phyloP scores from a whole-genome alignment of 1,140 invertebrate genomes.

The Carcinoscorpius rotundicauda region DNA sequence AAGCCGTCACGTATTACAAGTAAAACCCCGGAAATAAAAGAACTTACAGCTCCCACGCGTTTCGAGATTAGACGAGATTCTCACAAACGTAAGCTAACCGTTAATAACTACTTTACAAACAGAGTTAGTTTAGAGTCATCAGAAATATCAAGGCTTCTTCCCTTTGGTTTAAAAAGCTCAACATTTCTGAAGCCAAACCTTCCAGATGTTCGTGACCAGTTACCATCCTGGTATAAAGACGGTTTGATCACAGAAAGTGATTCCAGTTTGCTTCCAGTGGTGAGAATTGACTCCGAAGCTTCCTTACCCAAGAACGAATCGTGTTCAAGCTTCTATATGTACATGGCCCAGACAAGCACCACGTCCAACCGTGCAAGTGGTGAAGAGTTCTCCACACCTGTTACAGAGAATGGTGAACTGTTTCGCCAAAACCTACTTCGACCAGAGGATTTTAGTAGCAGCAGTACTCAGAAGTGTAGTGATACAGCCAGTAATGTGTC shows the following conservation, averaged over 20 bases:
- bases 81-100: neutral
- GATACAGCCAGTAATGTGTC: conserved; percentile 22
- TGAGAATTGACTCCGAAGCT: neutral
- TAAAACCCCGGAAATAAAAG: neutral
- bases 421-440: conserved; percentile 9
- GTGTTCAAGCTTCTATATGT: neutral
- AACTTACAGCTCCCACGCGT: neutral
- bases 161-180: neutral
- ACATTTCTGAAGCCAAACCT: neutral
- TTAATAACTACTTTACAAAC: neutral
- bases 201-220: conserved; percentile 10
- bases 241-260: conserved; percentile 9
- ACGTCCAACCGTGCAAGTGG: neutral
- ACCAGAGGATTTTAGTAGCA: conserved; percentile 5
- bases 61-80: neutral
- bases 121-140: conserved; percentile 6
- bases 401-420: neutral
- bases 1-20: neutral
- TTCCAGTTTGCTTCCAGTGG: neutral
- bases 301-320: neutral
- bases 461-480: conserved; percentile 10
- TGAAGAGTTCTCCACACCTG: no score
- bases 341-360: no score
- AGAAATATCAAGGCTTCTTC: neutral
- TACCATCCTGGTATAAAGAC: conserved; percentile 12